phyloP scores from a whole-genome alignment of 2,888 invertebrate genomes.

The Caenorhabditis drosophilae region DNA sequence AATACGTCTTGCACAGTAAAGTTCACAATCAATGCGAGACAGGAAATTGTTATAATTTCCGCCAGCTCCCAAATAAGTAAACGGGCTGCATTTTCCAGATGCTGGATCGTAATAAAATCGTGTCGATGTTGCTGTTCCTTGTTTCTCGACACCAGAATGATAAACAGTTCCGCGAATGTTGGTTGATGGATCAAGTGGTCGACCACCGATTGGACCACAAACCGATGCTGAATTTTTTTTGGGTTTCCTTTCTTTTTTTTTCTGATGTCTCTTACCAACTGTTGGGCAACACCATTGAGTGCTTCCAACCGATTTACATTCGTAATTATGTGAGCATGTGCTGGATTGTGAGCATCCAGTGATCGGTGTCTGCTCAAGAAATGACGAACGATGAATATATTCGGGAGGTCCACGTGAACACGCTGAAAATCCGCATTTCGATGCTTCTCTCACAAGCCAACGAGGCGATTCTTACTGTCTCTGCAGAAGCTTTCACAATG shows the following conservation, averaged over 20 bases:
- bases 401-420: constrained; percentile 56
- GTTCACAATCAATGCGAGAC: constrained; percentile 56
- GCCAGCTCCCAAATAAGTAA: constrained; percentile 56
- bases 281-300: constrained; percentile 59
- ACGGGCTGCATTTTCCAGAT: constrained; percentile 52
- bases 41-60: constrained; percentile 63
- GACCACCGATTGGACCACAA: constrained; percentile 55
- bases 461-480: constrained; percentile 42
- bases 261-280: constrained; percentile 31
- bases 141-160: constrained; percentile 55
- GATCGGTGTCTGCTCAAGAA: constrained; percentile 53
- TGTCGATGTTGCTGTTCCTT: constrained; percentile 54
- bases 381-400: constrained; percentile 48
- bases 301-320: constrained; percentile 56
- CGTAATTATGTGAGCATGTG: constrained; percentile 49
- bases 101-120: constrained; percentile 54
- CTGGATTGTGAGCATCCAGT: constrained; percentile 52
- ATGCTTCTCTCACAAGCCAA: too few species aligned
- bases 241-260: not conserved
- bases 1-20: constrained; percentile 51
- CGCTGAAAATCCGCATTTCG: too few species aligned
- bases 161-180: constrained; percentile 46
- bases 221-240: constrained; percentile 49
- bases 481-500: constrained; percentile 58
- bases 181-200: constrained; percentile 51